Conservation (phyloP, 2,113 vertebrate genomes). For the Scopus umbretta region DNA sequence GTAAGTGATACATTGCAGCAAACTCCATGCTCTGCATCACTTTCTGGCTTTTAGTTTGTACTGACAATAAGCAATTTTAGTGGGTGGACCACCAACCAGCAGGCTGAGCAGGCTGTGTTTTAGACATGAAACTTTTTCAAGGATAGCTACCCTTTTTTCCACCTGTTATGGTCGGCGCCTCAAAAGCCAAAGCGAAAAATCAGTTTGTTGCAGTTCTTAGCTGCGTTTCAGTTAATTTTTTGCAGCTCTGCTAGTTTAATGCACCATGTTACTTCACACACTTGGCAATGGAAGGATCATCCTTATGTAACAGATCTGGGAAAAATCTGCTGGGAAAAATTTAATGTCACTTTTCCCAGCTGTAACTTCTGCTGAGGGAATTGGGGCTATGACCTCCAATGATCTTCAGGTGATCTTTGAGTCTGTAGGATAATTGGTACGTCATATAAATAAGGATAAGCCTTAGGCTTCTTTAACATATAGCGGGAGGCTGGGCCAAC, state of each 20-base stretch:
- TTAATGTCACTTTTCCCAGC: background rate
- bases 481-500: background rate
- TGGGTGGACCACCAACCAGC: background rate
- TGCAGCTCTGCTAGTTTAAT: background rate
- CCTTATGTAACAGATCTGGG: background rate
- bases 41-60: background rate
- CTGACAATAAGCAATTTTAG: background rate
- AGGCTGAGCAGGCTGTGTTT: background rate
- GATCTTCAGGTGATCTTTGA: background rate
- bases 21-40: background rate
- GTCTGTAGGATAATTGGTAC: background rate
- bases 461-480: background rate
- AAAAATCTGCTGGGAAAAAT: slow-evolving; percentile 27
- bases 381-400: background rate
- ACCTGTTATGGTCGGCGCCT: background rate
- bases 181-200: slow-evolving; percentile 14
- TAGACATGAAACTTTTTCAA: background rate
- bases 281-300: background rate
- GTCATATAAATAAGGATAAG: background rate
- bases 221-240: background rate
- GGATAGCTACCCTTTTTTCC: background rate
- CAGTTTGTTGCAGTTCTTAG: background rate
- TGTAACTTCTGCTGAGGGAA: background rate
- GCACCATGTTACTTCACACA: background rate
- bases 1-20: background rate